These are phyloP conservation scores for Crocuta crocuta DNA, from an alignment of 2,113 vertebrate genomes.

Conservation along the genomic window DNA sequence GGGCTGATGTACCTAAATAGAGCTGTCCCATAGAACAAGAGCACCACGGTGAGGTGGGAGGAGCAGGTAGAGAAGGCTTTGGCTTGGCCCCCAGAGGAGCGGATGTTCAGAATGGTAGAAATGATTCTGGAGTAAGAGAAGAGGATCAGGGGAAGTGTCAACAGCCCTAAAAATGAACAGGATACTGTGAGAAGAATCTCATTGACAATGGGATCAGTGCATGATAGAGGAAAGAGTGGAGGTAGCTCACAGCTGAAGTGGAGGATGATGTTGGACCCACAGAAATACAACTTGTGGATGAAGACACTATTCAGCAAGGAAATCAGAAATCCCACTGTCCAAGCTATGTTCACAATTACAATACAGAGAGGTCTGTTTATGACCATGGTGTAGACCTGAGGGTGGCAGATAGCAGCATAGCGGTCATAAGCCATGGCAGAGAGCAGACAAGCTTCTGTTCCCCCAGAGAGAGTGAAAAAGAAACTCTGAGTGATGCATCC, in stretches of 20 bases:
- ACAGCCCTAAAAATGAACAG: neutral
- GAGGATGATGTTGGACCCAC: neutral
- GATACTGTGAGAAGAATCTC: neutral
- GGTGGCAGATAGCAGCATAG: conserved; percentile 38
- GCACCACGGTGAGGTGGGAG: conserved; percentile 32
- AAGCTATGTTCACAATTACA: neutral
- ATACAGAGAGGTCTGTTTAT: conserved; percentile 29
- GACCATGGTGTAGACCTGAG: conserved; percentile 2
- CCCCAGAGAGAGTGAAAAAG: conserved; percentile 19
- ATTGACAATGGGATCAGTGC: neutral
- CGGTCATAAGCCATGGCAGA: conserved; percentile 41
- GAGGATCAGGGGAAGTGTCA: conserved; percentile 21
- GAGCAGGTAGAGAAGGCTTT: conserved; percentile 35
- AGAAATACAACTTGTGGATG: conserved; percentile 28
- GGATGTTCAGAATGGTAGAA: neutral
- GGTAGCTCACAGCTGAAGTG: conserved; percentile 45
- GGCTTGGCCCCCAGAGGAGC: neutral
- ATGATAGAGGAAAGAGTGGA: neutral
- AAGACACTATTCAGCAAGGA: conserved; percentile 6
- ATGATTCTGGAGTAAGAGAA: conserved; percentile 50
- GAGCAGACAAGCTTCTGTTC: neutral
- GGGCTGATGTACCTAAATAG: conserved; percentile 60
- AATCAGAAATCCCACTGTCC: neutral
- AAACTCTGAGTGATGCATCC: conserved; percentile 33
- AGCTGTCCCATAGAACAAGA: conserved; percentile 48